These are phyloP conservation scores for Allobates femoralis DNA, from an alignment of 2,797 vertebrate genomes.

Conservation along the genomic window DNA sequence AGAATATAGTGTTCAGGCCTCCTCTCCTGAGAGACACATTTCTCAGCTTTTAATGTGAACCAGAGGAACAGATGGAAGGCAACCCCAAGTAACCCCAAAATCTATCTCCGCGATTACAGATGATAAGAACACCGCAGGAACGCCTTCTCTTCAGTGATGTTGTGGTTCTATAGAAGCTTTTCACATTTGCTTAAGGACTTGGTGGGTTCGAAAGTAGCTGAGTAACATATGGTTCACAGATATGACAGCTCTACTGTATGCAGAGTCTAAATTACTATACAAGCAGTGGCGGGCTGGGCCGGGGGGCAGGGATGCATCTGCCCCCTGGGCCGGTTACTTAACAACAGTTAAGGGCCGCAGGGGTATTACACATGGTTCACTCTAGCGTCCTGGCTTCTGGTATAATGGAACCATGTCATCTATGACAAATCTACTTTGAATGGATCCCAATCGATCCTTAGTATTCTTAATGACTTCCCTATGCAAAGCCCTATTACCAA, in stretches of 20 bases:
- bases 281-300: too few species aligned
- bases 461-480: neutral
- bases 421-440: neutral
- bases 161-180: conserved; percentile 32
- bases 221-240: conserved; percentile 36
- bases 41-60: conserved; percentile 35
- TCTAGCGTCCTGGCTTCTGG: neutral
- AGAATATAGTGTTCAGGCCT: neutral
- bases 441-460: neutral
- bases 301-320: too few species aligned
- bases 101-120: conserved; percentile 20
- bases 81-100: conserved; percentile 26
- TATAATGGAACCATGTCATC: neutral
- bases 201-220: conserved; percentile 22
- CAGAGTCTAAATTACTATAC: too few species aligned
- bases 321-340: too few species aligned
- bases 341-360: too few species aligned
- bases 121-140: conserved; percentile 14
- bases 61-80: conserved; percentile 44
- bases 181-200: conserved; percentile 25
- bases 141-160: neutral
- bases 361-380: neutral
- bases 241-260: neutral
- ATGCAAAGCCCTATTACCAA: neutral
- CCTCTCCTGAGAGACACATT: conserved; percentile 25